A percentile compares a stretch with the other conserved stretches of the same genome.
Conservation (phyloP, 2,797 vertebrate species). For the Mus minutoides region DNA sequence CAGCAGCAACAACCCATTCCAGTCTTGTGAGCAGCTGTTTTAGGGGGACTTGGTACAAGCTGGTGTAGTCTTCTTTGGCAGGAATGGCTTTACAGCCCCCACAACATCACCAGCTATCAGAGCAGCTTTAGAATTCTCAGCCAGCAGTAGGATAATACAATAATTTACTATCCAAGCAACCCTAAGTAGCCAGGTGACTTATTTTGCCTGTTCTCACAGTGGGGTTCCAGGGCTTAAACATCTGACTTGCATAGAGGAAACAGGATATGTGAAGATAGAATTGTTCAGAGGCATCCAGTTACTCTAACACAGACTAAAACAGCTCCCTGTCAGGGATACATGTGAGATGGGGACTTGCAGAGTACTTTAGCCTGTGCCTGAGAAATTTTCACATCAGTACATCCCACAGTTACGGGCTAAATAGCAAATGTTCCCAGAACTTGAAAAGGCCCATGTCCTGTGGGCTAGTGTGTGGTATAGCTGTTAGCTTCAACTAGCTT, state of each 20-base stretch:
- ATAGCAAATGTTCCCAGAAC: not conserved
- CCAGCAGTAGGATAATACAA: not conserved
- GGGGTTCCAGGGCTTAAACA: conserved; percentile 28
- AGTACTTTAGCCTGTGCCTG: not conserved
- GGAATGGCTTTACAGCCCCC: not conserved
- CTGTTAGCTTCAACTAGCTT: conserved; percentile 1
- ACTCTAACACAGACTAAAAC: not conserved
- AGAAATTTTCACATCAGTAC: not conserved
- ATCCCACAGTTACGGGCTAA: not conserved
- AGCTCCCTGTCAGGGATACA: not conserved
- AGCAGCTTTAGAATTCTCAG: conserved; percentile 13
- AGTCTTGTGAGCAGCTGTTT: not conserved
- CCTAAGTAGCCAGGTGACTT: not conserved
- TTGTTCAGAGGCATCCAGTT: not conserved
- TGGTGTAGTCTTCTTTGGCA: not conserved
- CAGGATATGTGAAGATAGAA: not conserved
- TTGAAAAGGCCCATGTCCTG: not conserved
- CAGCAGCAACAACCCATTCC: not conserved
- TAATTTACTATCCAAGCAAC: conserved; percentile 13
- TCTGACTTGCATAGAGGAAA: not conserved
- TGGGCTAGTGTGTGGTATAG: not conserved
- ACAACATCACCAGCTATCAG: not conserved
- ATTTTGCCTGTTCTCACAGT: not conserved
- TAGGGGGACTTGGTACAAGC: not conserved
- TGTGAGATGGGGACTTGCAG: not conserved